A percentile compares a stretch with the other conserved stretches of the same genome.
Evolutionary conservation across 30 jellyfish, hydroid and myxozoan species (phyloP).

Genomic region (Turritopsis rubra): DNA sequence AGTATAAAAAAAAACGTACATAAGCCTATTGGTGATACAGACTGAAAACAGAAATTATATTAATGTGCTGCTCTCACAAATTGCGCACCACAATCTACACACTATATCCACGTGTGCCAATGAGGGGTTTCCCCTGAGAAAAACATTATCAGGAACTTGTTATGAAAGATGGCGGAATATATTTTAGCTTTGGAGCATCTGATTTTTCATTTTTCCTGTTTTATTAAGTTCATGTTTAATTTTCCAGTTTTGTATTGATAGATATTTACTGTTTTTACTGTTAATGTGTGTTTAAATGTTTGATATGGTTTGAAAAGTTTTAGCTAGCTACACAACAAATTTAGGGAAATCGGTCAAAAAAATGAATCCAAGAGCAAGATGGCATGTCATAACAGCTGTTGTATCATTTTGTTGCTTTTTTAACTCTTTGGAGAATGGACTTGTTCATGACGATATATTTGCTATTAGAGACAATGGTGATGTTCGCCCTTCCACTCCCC

Average conservation of each 20-base stretch:
- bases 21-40: too few species aligned
- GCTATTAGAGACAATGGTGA: constrained; percentile 73
- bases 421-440: constrained; percentile 69
- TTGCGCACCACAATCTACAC: too few species aligned
- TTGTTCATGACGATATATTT: constrained; percentile 86
- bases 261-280: too few species aligned
- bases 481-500: constrained; percentile 66
- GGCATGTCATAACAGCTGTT: constrained; percentile 29
- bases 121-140: not conserved
- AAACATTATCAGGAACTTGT: not conserved
- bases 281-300: too few species aligned
- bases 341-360: not conserved
- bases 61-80: too few species aligned
- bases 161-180: not conserved
- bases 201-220: too few species aligned
- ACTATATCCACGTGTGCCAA: too few species aligned
- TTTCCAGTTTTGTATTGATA: too few species aligned
- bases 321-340: not conserved
- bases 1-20: too few species aligned
- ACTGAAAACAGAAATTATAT: too few species aligned
- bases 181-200: too few species aligned
- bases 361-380: not conserved
- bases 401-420: constrained; percentile 50
- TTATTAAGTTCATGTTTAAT: too few species aligned
- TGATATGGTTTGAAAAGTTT: not conserved